Evolutionary conservation across 2,888 invertebrate genomes (phyloP), one percentile per base, ranked within the genome.

Genomic region (Xylophagus ater): DNA sequence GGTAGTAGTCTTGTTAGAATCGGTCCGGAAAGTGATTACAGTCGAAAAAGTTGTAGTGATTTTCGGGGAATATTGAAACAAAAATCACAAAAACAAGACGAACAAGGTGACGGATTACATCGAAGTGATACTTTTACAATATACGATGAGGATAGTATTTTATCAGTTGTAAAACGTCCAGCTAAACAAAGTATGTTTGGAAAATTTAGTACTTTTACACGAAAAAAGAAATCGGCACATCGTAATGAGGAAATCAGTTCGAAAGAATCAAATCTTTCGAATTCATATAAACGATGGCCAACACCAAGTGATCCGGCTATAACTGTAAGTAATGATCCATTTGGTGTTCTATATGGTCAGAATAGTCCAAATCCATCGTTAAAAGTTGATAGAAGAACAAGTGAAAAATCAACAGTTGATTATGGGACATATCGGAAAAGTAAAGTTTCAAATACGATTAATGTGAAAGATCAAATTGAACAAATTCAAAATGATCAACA

Each of bases 121-220:
- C 56, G 62, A 9, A 62, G 62, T 43, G 60, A 59, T 6, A 63
- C 62, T 10, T 63, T 64, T 24, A 63, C 62, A 37, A 40, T 63
- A 19, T 53, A 52, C 4, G 51, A 49, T 2, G 39, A 40, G 3
- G 4, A 51, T 50, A 23, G 33, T 33, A 3, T 54, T 57, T 14
- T 26, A 36, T 13, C 40, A 24, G 9, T 20, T 2, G 46, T 29
- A 9, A 41, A 32, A 20, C 36, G 53, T 55, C 1, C 49, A 56
- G 20, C 58, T 54, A 61, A 59, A 32, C 51, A 52, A 4, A 61
- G 57, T 34, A 57, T 58, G 10, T 52, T 61, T 6, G 56, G 56
- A 37, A 62, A 62, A 39, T 62, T 62, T 17, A 57, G 60, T 37
- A 62, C 64, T 1, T 62, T 62, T 15, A 60, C 63, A 3, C 58